phyloP scores from a whole-genome alignment of 2,113 vertebrate genomes.

The Puffinus mauretanicus region DNA sequence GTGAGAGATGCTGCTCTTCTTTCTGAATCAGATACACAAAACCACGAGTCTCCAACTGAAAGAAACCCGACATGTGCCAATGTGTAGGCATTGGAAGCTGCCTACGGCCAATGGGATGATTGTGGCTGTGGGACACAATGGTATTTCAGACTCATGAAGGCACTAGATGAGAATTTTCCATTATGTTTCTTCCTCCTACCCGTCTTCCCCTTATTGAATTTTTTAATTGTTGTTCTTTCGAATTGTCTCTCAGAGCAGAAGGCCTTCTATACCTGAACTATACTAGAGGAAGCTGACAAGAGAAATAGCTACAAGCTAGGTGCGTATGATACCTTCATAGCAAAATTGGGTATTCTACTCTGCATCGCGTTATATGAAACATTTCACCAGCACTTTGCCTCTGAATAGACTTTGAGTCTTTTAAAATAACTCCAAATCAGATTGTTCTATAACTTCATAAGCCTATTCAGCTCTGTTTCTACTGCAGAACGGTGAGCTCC shows the following conservation, averaged over 20 bases:
- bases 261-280: neutral
- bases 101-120: accelerated
- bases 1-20: neutral
- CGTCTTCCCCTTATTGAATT: neutral
- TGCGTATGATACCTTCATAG: neutral
- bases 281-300: neutral
- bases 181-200: neutral
- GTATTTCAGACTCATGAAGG: neutral
- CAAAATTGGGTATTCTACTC: neutral
- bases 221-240: neutral
- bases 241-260: neutral
- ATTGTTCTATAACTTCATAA: neutral
- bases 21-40: neutral
- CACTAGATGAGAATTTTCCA: neutral
- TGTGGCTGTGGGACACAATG: neutral
- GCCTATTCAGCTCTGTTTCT: neutral
- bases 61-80: neutral
- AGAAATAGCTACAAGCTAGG: neutral
- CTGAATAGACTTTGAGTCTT: neutral
- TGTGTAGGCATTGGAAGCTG: neutral
- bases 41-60: neutral
- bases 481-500: neutral
- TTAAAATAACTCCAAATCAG: neutral
- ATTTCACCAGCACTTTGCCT: neutral
- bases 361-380: neutral